A percentile compares a stretch with the other conserved stretches of the same genome.
phyloP scores from a whole-genome alignment of 2,797 vertebrate species.

The Chelon auratus region DNA sequence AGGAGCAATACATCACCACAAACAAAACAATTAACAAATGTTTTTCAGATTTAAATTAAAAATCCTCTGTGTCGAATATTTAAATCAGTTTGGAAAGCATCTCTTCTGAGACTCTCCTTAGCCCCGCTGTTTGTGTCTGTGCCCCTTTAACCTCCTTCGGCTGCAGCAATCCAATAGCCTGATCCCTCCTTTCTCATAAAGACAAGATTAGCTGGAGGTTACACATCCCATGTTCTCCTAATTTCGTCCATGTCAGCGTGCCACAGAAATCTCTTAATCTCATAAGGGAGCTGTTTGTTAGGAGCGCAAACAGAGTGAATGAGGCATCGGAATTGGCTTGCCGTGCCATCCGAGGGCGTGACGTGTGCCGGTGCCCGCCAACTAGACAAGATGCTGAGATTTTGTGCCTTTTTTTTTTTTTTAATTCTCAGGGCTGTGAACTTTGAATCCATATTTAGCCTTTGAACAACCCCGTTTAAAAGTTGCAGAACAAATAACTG shows the following conservation, averaged over 20 bases:
- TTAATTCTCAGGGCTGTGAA: background rate
- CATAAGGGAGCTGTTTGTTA: conserved; percentile 75
- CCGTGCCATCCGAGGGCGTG: conserved; percentile 19
- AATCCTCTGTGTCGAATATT: too few species aligned
- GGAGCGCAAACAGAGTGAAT: conserved; percentile 55
- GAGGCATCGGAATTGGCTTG: conserved; percentile 18
- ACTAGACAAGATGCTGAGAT: background rate
- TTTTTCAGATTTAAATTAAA: too few species aligned
- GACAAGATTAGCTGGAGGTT: conserved; percentile 80
- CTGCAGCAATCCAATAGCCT: conserved; percentile 34
- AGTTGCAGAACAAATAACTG: too few species aligned
- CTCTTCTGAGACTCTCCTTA: background rate
- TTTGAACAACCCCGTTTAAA: too few species aligned
- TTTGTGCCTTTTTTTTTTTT: background rate
- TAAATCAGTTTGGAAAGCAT: background rate
- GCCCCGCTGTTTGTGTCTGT: conserved; percentile 11
- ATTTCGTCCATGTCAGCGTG: conserved; percentile 82
- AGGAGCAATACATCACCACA: too few species aligned
- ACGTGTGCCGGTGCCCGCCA: background rate
- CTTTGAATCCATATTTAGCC: background rate
- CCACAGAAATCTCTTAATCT: conserved; percentile 85
- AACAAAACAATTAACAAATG: too few species aligned
- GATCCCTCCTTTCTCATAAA: conserved; percentile 82
- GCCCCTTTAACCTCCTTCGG: conserved; percentile 22
- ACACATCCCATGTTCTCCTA: conserved; percentile 80